phyloP scores from a whole-genome alignment of 1,140 invertebrate genomes.

The Trachymyrmex cornetzi region DNA sequence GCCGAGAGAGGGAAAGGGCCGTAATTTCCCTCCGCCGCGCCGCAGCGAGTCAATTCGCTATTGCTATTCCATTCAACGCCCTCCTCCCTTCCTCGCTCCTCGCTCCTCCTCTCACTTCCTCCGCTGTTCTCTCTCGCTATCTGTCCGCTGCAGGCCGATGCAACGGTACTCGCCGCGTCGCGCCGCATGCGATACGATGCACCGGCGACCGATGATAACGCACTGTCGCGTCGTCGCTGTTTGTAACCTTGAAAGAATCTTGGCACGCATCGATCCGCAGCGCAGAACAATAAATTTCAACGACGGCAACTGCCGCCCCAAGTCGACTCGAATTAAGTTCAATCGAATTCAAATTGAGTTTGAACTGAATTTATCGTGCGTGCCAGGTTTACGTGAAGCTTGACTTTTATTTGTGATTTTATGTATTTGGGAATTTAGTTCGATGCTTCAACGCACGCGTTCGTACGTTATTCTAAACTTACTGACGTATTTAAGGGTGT shows the following conservation, averaged over 20 bases:
- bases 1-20: conserved; percentile 4
- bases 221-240: conserved; percentile 13
- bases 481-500: no score
- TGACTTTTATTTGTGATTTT: neutral
- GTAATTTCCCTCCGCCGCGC: conserved; percentile 62
- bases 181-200: conserved; percentile 3
- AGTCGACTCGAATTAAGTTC: neutral
- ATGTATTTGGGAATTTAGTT: neutral
- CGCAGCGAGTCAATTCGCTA: conserved; percentile 74
- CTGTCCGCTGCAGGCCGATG: conserved; percentile 56
- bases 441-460: neutral
- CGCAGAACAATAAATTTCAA: conserved; percentile 36
- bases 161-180: conserved; percentile 70
- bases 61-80: conserved; percentile 74
- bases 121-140: conserved; percentile 19
- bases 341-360: conserved; percentile 3
- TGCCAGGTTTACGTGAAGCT: neutral
- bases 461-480: no score
- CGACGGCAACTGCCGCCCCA: neutral
- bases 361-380: neutral
- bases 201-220: conserved; percentile 41
- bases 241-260: conserved; percentile 58
- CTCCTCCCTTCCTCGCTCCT: conserved; percentile 2
- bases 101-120: neutral
- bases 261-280: conserved; percentile 7